Base-by-base conservation (phyloP, 1,140 invertebrate genomes). In the Elymnias hypermnestra region DNA sequence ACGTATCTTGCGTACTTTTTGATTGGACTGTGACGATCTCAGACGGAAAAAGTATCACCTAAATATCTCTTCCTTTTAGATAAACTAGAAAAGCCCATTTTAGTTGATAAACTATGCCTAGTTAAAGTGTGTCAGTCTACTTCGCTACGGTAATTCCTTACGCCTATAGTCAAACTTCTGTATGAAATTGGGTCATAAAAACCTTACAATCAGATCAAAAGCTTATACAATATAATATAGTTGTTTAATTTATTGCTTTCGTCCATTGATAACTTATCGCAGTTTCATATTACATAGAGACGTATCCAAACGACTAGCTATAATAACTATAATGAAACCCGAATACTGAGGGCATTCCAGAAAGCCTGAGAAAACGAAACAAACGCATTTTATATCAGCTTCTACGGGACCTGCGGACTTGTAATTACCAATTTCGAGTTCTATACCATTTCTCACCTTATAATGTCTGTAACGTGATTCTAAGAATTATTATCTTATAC, bases 401-500 rank as follows among this genome's bases (percentile, higher is more conserved):
- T 2, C 10, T 4, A 12, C 13, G 26, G 55, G 53, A 60, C 60
- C 42, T 52, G 38, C 29, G 45, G 56, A 42, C 47, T 55, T 42
- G 49, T 70, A 81, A 77, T 76, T 75, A 77, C 57, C 55, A 65
- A 67, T 65, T 70, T 63, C 53, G 39, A 57, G 62, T 65, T 63
- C 54, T 42, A 37, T 65, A 63, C 52, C 54, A 63, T 73, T 65
- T 62, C 62, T 66, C 65, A 72, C 68, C 63, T 68, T 59, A 44
- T 60, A 56, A 54, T 43, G 40, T 23, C 37, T 63, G 72, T 72
- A 69, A 71, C 62, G 50, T 66, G 57, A 71, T 81, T 73, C 73
- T 57, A 60, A 52, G 73, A 73, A 81, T 69, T 66, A 66, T 75
- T 69, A 72, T 68, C 67, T 71, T 29, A 36, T 44, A 61, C 58